Conservation (phyloP, 2,797 vertebrate species). For the Sebastes nivosus region DNA sequence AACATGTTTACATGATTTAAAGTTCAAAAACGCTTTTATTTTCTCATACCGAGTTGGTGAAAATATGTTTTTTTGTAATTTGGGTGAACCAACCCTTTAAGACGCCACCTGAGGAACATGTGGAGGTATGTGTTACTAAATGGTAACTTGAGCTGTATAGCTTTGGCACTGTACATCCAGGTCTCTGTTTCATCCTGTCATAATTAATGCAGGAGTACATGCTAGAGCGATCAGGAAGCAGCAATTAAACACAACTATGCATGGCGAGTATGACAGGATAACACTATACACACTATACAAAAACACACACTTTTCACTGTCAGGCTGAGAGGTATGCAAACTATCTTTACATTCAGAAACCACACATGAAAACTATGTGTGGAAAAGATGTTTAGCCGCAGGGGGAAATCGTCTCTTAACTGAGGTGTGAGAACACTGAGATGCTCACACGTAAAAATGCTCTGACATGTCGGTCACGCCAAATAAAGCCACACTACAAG, state of each 20-base stretch:
- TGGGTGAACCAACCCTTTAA: neutral
- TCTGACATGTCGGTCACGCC: neutral
- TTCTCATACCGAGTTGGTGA: neutral
- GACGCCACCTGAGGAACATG: neutral
- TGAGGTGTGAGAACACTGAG: neutral
- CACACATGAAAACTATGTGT: neutral
- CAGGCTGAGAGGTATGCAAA: neutral
- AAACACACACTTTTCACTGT: neutral
- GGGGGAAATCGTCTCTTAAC: neutral
- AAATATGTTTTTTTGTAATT: neutral
- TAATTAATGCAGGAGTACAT: slow-evolving; percentile 59
- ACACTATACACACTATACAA: neutral
- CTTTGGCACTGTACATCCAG: slow-evolving; percentile 7
- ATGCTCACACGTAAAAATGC: neutral
- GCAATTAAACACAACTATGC: slow-evolving; percentile 59
- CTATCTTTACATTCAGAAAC: neutral
- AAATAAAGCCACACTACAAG: slow-evolving; percentile 45
- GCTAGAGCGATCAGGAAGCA: slow-evolving; percentile 36
- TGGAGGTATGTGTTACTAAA: slow-evolving; percentile 18
- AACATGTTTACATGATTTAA: no score
- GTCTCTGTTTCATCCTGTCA: slow-evolving; percentile 49
- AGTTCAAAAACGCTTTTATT: no score
- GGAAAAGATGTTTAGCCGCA: neutral
- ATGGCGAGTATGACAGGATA: neutral
- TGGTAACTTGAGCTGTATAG: slow-evolving; percentile 21